Base-by-base conservation (phyloP, 1,140 invertebrate genomes). In the Eumaeus atala region DNA sequence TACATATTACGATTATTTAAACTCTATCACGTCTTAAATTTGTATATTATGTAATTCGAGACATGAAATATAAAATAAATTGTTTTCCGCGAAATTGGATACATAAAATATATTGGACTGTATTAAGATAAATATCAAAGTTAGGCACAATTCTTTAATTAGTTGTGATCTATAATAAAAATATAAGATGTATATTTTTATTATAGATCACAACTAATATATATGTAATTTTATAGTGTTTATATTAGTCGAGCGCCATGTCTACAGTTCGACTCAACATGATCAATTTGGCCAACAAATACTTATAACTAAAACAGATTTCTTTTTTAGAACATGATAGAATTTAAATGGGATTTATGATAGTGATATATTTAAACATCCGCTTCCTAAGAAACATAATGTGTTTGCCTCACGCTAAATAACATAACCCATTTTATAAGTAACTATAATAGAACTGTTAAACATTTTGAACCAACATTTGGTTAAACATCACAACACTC, bases 401-500 rank as follows among this genome's bases (percentile, higher is more conserved):
- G 14, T 17, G 34, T 44, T 42, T 35, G 48, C 47, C 54, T 49
- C 54, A 48, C 21, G 17, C 47, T 14, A 51, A 12, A 51, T 48
- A 55, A 60, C 48, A 28, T 42, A 28, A 28, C 21, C 21, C 21
- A 28, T 28, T 3, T 28, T 28, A 28, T 28, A 28, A 28, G 21
- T 28, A 54, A 54, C 48, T 48, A 56, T 47, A 51, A 36, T 48
- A 58, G 21, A 54, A 17, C 49, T 55, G 54, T 47, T 48, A 55
- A 56, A 54, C 38, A 59, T 63, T 58, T 64, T 58, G 54, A 64
- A 64, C 62, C 62, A 60, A 64, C 52, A 57, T 59, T 64, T 64
- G 62, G 62, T 60, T 54, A 44, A 37, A 52, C 44, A 61, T 61
- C 59, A 63, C 58, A 56, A 54, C 51, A 54, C 16, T 53, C 52